Evolutionary conservation across 2,113 vertebrate genomes (phyloP).

Genomic region (Hyaena hyaena): DNA sequence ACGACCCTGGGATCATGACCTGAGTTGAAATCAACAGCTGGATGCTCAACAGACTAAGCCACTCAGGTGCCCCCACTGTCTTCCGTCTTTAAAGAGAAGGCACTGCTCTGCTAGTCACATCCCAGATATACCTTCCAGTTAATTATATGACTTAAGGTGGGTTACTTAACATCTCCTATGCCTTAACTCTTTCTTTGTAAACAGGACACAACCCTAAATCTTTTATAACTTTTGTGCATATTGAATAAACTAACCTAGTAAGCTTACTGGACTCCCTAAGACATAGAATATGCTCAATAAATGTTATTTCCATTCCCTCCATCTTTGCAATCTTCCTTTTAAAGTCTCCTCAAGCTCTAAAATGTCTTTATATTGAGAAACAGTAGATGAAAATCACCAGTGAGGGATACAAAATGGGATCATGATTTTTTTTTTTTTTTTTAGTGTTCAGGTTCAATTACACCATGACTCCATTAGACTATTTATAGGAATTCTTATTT

Average conservation of each 20-base stretch:
- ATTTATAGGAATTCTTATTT: neutral
- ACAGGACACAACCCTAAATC: neutral
- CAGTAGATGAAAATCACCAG: neutral
- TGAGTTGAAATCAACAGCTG: no score
- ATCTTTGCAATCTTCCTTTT: neutral
- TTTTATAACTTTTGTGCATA: neutral
- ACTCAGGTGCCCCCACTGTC: no score
- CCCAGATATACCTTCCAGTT: neutral
- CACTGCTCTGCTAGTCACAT: neutral
- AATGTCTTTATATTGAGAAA: neutral
- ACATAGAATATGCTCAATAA: neutral
- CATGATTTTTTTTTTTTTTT: neutral
- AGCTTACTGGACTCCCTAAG: neutral
- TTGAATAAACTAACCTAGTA: neutral
- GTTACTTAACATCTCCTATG: neutral
- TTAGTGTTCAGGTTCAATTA: neutral
- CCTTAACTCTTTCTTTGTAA: neutral
- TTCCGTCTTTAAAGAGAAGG: neutral
- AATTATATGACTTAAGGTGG: neutral
- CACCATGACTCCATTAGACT: neutral
- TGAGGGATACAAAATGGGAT: neutral
- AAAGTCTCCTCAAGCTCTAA: neutral
- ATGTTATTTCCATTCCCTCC: neutral
- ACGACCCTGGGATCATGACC: no score
- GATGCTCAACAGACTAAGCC: no score